Evolutionary conservation across 2,113 vertebrate genomes (phyloP), one percentile per base, ranked within the genome.

Genomic region (Planiliza haematocheilus): DNA sequence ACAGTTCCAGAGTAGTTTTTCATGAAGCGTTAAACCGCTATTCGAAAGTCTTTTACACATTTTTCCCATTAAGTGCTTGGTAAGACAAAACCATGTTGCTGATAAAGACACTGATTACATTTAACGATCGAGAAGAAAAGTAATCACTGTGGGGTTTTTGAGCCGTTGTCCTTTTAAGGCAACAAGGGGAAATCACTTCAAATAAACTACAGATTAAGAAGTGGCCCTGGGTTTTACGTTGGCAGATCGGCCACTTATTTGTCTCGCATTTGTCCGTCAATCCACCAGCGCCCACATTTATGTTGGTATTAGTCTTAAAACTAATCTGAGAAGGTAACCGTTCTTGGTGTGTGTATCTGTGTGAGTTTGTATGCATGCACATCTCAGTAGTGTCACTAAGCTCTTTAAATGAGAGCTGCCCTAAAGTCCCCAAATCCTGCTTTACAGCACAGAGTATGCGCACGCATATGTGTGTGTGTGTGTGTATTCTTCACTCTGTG

Each of bases 311-410:
- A 79, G 61, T 68, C 46, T 73, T 42, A 62, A 81, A 72, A 70
- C 74, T 82, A 70, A 80, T 85, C 78, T 84, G 58, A 76, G 43
- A 75, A 75, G 74, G 79, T 79, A 77, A 77, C 70, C 11, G 41
- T 74, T 16, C 56, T 20, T 41, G 30, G 51, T 75, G 14, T 42
- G 57, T 52, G 11, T 34, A 67, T 52, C 55, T 39, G 36, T 41
- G 46, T 60, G 20, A 53, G 57, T 81, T 5, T 72, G 61, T 59
- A 13, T 46, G 49, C 43, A 46, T 41, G 63, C 39, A 43, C 67
- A 57, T 86, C 82, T 84, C 74, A 52, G 62, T 74, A 64, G 86
- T 83, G 77, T 88, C 67, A 79, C 84, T 88, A 89, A 89, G 80
- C 87, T 76, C 45, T 57, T 59, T 39, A 72, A 73, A 85, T 75